phyloP scores from a whole-genome alignment of 2,888 invertebrate genomes.

The Zaprionus bogoriensis region DNA sequence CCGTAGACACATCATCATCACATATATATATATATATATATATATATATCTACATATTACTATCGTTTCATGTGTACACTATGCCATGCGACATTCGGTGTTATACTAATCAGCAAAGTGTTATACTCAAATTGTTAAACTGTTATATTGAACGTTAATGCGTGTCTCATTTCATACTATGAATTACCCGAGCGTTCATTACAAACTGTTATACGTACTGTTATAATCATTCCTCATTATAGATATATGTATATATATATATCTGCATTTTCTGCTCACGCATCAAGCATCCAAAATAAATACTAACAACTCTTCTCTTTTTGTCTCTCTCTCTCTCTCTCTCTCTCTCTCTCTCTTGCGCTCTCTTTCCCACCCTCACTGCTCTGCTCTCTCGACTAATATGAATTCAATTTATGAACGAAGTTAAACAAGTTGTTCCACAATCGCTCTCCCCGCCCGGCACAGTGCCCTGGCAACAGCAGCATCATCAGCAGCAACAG shows the following conservation, averaged over 20 bases:
- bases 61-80: slow-evolving; percentile 39
- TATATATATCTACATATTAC: background rate
- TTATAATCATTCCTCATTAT: slow-evolving; percentile 28
- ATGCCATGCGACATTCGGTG: background rate
- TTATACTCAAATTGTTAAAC: slow-evolving; percentile 27
- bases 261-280: slow-evolving; percentile 19
- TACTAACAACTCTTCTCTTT: slow-evolving; percentile 34
- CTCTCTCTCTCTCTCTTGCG: slow-evolving; percentile 20
- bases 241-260: slow-evolving; percentile 3
- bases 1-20: slow-evolving; percentile 5
- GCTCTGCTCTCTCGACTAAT: no score
- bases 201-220: slow-evolving; percentile 38
- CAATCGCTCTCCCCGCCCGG: slow-evolving; percentile 86
- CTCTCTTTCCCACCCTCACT: slow-evolving; percentile 21
- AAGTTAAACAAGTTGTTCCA: slow-evolving; percentile 87
- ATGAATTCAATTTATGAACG: slow-evolving; percentile 12
- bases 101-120: slow-evolving; percentile 4
- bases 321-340: slow-evolving; percentile 18
- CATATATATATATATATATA: background rate
- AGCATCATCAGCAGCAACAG: slow-evolving; percentile 83
- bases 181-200: slow-evolving; percentile 11
- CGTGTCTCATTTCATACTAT: slow-evolving; percentile 24
- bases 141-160: slow-evolving; percentile 39
- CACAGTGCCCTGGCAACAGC: slow-evolving; percentile 86
- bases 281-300: slow-evolving; percentile 3